Percentiles rank a stretch among this genome's conserved stretches.
phyloP scores from a whole-genome alignment of 2,888 invertebrate species.

The Philereme vetulata region DNA sequence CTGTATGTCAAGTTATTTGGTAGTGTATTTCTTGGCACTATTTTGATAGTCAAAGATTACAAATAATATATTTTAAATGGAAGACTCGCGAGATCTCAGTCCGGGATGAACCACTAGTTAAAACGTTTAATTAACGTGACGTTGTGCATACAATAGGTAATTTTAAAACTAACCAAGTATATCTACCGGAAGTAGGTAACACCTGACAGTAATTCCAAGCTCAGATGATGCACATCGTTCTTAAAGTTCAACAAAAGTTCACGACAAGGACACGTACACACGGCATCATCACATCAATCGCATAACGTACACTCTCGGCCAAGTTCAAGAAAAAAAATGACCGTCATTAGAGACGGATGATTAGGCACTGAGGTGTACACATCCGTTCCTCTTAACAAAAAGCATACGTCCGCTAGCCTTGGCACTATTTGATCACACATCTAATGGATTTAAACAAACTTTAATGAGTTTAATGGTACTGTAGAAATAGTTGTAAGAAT shows the following conservation, averaged over 20 bases:
- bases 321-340: slow-evolving; percentile 67
- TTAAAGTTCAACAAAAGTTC: slow-evolving; percentile 38
- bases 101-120: too few species aligned
- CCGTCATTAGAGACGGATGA: slow-evolving; percentile 52
- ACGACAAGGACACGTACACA: slow-evolving; percentile 39
- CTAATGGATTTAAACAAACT: slow-evolving; percentile 14
- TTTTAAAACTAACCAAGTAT: too few species aligned
- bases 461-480: slow-evolving; percentile 7
- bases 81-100: too few species aligned
- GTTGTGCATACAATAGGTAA: too few species aligned
- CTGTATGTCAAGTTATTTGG: too few species aligned
- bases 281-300: slow-evolving; percentile 34
- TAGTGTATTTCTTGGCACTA: too few species aligned
- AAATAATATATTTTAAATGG: too few species aligned
- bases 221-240: slow-evolving; percentile 9
- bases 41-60: too few species aligned
- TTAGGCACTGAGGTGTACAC: slow-evolving; percentile 59
- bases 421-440: slow-evolving; percentile 49
- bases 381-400: slow-evolving; percentile 64
- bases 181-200: neutral
- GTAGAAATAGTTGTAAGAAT: neutral
- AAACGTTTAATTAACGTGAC: too few species aligned
- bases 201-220: slow-evolving; percentile 21
- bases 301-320: slow-evolving; percentile 56
- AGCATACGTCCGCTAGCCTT: slow-evolving; percentile 67